Evolutionary conservation across 2,113 vertebrate species (phyloP), one percentile per base, ranked within the genome.

Genomic region (Daphoenositta chrysoptera): DNA sequence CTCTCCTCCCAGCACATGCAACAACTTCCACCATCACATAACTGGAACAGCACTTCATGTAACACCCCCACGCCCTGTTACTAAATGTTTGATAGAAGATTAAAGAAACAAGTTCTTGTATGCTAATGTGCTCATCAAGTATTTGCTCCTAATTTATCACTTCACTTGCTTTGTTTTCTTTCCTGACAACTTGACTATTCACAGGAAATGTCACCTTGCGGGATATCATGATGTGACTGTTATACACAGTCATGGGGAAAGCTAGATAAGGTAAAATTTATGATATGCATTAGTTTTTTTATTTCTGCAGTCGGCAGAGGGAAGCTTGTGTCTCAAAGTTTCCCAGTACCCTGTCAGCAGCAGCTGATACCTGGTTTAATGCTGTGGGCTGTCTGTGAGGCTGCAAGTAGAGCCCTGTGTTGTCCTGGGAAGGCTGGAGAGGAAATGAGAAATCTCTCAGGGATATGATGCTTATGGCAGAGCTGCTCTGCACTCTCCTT

Each of bases 381-480:
- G 35, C n/a, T 45, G 39, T 40, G 19, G 35, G 24, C 37, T 63
- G 71, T 15, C 53, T 79, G 57, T 0, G 2, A 75, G 33, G 54
- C 64, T 91, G 57, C 47, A 71, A 28, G 24, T 8, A 64, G 51
- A 89, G 24, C 24, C 37, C 21, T 11, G 7, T 76, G 51, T 33
- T 91, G 35, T 68, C 44, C 63, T 70, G 45, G 17, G 28, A 72
- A 81, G 68, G 47, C 20, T 89, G 58, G 27, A 61, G 58, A 57
- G 64, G 53, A 90, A 72, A 69, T 2, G 31, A 86, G 45, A 88
- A 72, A 11, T 28, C 37, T 58, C 70, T 54, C 0, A 4, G 70
- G 58, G 40, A 72, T 10, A 47, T 0, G 0, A 19, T 0, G 2
- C 37, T 68, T 72, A 20, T 0, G 3, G 45, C 30, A 79, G 56